These are phyloP conservation scores for Procavia capensis DNA, from an alignment of 2,113 vertebrate genomes.

Conservation along the genomic window DNA sequence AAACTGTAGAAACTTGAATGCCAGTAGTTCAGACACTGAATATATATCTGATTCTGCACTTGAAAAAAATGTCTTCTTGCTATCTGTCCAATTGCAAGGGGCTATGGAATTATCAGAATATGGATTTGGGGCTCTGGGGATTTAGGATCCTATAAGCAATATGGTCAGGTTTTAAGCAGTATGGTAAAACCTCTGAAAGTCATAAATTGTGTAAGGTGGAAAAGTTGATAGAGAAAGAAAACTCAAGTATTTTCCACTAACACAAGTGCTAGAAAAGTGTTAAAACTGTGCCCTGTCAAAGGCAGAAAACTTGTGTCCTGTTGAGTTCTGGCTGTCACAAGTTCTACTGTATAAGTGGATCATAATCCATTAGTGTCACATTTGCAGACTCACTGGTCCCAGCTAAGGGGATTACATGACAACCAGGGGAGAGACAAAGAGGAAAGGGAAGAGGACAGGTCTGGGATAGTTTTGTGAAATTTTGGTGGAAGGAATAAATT, in stretches of 20 bases:
- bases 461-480: not conserved
- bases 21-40: slow-evolving; percentile 73
- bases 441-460: not conserved
- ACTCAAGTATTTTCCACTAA: not conserved
- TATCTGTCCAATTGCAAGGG: slow-evolving; percentile 52
- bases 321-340: not conserved
- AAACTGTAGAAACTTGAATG: slow-evolving; percentile 80
- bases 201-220: not conserved
- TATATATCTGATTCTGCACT: slow-evolving; percentile 72
- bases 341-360: not conserved
- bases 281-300: not conserved
- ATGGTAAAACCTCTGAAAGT: not conserved
- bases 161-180: too few relatives aligned
- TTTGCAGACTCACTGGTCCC: not conserved
- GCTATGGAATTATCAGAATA: not conserved
- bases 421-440: not conserved
- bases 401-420: not conserved
- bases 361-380: not conserved
- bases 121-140: not conserved
- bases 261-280: not conserved
- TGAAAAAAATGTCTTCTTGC: slow-evolving; percentile 59
- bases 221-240: not conserved
- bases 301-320: not conserved
- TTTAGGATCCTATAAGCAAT: not conserved
- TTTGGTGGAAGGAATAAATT: not conserved